Percentiles rank a stretch among this genome's conserved stretches.
Conservation (phyloP, 1,140 invertebrate genomes). For the Muscidifurax raptorellus region DNA sequence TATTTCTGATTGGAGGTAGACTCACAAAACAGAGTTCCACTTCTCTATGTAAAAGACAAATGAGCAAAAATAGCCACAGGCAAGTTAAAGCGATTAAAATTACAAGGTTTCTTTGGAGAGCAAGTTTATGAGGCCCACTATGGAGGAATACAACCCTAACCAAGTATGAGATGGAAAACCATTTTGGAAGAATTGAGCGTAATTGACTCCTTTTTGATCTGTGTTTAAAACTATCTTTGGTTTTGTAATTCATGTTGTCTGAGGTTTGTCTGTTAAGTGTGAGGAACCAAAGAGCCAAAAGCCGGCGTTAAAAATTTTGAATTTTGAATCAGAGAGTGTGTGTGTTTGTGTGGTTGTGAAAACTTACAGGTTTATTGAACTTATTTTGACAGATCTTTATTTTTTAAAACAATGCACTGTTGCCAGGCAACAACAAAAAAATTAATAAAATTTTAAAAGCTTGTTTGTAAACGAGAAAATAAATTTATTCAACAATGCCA, state of each 20-base stretch:
- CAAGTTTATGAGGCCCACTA: neutral
- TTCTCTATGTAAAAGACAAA: constrained; percentile 10
- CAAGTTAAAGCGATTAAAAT: constrained; percentile 23
- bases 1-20: neutral
- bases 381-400: constrained; percentile 37
- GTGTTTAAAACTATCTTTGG: constrained; percentile 35
- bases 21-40: constrained; percentile 16
- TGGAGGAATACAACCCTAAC: constrained; percentile 20
- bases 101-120: neutral
- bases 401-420: constrained; percentile 32
- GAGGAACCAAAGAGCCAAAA: constrained; percentile 23
- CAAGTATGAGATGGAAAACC: constrained; percentile 47
- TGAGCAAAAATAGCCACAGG: constrained; percentile 14
- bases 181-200: constrained; percentile 32
- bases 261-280: constrained; percentile 13
- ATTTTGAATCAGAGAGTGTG: neutral
- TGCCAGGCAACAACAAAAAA: constrained; percentile 46
- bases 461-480: neutral
- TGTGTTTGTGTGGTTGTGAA: neutral
- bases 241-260: constrained; percentile 36
- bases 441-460: neutral
- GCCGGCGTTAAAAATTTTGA: constrained; percentile 43
- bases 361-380: constrained; percentile 16
- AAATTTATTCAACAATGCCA: neutral
- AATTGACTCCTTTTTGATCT: constrained; percentile 45